Evolutionary conservation across 2,113 vertebrate genomes (phyloP).

Genomic region (Nicator chloris): DNA sequence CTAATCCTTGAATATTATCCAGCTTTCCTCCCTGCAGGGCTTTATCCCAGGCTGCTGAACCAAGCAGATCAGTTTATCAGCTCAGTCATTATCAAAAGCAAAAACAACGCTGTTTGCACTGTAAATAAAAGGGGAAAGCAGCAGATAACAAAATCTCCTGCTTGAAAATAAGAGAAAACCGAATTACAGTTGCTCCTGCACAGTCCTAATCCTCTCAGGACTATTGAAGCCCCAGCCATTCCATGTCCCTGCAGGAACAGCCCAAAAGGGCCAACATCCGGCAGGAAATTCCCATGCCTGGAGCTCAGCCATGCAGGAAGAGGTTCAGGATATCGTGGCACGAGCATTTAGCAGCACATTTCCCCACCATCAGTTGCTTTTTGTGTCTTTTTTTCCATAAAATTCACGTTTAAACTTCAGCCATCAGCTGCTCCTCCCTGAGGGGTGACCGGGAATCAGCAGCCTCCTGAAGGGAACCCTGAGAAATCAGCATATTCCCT

Average conservation of each 20-base stretch:
- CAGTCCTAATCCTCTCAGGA: too few species aligned
- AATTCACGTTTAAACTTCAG: background rate
- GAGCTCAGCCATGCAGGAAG: background rate
- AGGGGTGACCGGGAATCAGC: background rate
- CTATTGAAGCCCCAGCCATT: background rate
- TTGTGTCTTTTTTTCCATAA: background rate
- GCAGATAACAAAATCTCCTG: background rate
- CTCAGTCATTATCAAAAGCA: background rate
- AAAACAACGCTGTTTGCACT: background rate
- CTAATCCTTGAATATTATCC: background rate
- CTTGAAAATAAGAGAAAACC: background rate
- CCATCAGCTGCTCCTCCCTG: background rate
- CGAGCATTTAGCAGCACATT: background rate
- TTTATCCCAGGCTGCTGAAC: background rate
- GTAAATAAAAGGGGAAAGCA: background rate
- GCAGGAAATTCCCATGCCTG: background rate
- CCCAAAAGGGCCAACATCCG: background rate
- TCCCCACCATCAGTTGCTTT: background rate
- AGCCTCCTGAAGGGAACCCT: background rate
- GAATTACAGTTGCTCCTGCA: background rate
- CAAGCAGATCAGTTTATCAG: background rate
- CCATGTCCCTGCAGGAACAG: background rate
- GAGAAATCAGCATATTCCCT: background rate
- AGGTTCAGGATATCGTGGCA: background rate
- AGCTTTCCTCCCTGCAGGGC: background rate